Evolutionary conservation across 1,140 invertebrate species (phyloP), one percentile per base, ranked within the genome.

Genomic region (Zaprionus gabonicus): DNA sequence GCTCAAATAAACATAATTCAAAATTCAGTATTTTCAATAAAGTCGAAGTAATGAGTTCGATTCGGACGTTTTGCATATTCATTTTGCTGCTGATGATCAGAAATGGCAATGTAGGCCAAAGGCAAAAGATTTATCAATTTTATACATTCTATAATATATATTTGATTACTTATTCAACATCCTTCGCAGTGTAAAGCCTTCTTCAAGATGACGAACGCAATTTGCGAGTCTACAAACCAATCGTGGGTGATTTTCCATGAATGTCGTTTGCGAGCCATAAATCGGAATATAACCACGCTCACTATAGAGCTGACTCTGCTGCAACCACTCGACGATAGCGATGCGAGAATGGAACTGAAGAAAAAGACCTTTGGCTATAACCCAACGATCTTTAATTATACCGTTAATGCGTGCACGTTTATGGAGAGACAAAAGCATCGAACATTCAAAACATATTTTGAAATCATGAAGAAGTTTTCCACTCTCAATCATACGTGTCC

Each of bases 401-500:
- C 51, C 0, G 10, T 73, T 10, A 46, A 77, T 49, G 65, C 4
- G 1, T 80, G 78, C 5, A 31, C 55, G 7, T 80, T 72, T 55
- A n/a, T 80, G 10, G 31, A 28, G 20, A 49, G 10, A 13, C 36
- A 27, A 1, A 41, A 64, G 12, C 53, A 77, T 15, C 70, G 51
- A 0, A 17, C 44, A 1, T 23, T 56, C 2, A 77, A 63, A 46
- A 28, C 70, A 1, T 31, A 77, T 10, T 69, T 13, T 9, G 6
- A 53, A 3, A 34, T 70, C 0, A 2, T 78, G 1, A 59, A 36
- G 12, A n/a, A 78, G 3, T 56, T 20, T 31, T 49, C 70, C 2
- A 73, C 10, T 1, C 3, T 78, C 0, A 74, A 78, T 51, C 78
- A 80, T 20, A 51, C 70, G 1, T 80, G 78, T 51, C 78, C 75